Conservation (phyloP, 2,797 vertebrate genomes). For the Bufotes viridis region DNA sequence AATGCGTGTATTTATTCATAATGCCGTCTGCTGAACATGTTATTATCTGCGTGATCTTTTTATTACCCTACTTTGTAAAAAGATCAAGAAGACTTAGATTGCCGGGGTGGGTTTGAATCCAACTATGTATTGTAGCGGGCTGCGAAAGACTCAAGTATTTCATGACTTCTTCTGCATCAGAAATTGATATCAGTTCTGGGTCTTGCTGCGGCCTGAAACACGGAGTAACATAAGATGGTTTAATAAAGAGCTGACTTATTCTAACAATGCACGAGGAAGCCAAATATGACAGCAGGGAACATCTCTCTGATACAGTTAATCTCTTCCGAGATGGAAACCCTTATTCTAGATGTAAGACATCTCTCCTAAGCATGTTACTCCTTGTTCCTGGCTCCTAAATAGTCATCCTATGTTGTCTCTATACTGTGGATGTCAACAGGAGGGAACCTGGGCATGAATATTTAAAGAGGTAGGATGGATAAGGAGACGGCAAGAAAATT, state of each 20-base stretch:
- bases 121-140: slow-evolving; percentile 7
- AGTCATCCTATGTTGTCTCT: slow-evolving; percentile 54
- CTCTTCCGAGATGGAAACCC: slow-evolving; percentile 61
- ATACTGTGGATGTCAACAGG: slow-evolving; percentile 35
- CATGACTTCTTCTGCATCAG: slow-evolving; percentile 51
- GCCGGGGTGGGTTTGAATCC: slow-evolving; percentile 4
- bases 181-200: slow-evolving; percentile 52
- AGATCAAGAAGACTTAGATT: slow-evolving; percentile 48
- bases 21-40: slow-evolving; percentile 32
- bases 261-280: slow-evolving; percentile 66
- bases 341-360: slow-evolving; percentile 56
- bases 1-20: slow-evolving; percentile 39
- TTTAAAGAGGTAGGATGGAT: slow-evolving; percentile 40
- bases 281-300: slow-evolving; percentile 57
- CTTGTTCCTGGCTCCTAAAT: not conserved
- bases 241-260: slow-evolving; percentile 60
- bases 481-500: slow-evolving; percentile 28
- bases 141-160: slow-evolving; percentile 30
- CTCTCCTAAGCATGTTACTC: slow-evolving; percentile 51
- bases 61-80: slow-evolving; percentile 44
- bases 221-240: slow-evolving; percentile 56
- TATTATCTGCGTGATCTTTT: slow-evolving; percentile 37
- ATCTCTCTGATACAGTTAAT: slow-evolving; percentile 63
- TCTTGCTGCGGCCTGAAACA: slow-evolving; percentile 45
- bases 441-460: slow-evolving; percentile 37